Base-by-base conservation (phyloP, 2,888 invertebrate genomes). In the Cryptophagus acutangulus region DNA sequence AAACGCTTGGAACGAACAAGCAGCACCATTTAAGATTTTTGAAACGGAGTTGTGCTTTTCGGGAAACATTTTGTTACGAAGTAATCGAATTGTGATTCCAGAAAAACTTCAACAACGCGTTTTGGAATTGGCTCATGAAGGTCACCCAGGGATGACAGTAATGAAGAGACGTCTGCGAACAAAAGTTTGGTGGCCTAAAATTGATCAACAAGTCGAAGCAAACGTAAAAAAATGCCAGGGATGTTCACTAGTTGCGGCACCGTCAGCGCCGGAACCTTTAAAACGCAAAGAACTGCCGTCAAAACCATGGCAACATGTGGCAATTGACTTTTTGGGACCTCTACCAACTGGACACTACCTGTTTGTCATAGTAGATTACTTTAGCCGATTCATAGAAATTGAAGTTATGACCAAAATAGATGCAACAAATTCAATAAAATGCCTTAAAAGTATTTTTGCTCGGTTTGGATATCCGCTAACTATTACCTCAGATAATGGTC, bases 181-280 rank as follows among this genome's bases (percentile, higher is more conserved):
- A 1, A 63, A 64, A 44, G 63, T 62, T 5, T 64, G 62, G 59
- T 65, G 63, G 62, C 59, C 60, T 6, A 52, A 47, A 33, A 52
- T 54, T 3, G 62, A 65, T 35, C 54, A 48, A 39, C 60, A 61
- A 14, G 33, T 25, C 6, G 41, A 43, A 37, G 38, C 17, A 6
- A 5, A 31, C 8, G 36, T 36, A 37, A 41, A 38, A 33, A 3
- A n/a, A 8, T 52, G 52, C 39, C 47, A 46, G 31, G 52, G 49
- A 1, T 51, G 51, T 18, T 48, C 48, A 3, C 40, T 52, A 26
- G 49, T 53, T 2, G 29, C 45, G 2, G 15, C 41, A 6, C 41
- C 50, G 13, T 43, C 38, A 20, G 24, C 28, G 2, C 33, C 33
- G 35, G 31, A 45, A 38, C 30, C 45, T 20, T 10, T 38, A 38